These are phyloP conservation scores for Malurus splendens DNA, from an alignment of 2,797 vertebrate genomes.

Conservation along the genomic window DNA sequence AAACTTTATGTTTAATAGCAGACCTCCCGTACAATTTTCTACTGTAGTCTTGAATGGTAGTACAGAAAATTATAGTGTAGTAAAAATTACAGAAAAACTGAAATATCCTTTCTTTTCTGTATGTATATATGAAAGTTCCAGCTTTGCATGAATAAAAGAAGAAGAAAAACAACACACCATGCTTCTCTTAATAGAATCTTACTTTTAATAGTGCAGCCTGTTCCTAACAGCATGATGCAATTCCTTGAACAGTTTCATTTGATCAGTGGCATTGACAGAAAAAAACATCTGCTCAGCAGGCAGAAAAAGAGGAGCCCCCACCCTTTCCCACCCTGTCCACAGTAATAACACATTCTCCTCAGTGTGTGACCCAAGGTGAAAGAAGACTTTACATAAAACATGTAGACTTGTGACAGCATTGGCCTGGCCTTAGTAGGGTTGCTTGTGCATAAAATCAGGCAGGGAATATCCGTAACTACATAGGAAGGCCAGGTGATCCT, in stretches of 20 bases:
- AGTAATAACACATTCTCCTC: background rate
- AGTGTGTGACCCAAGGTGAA: accelerated
- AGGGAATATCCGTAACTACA: background rate
- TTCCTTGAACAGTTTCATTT: background rate
- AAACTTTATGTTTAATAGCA: background rate
- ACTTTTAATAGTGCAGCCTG: background rate
- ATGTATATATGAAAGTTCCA: background rate
- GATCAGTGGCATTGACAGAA: background rate
- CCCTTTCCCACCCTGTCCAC: background rate
- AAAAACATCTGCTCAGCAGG: background rate
- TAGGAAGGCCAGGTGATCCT: background rate
- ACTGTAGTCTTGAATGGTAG: background rate
- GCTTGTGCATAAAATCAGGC: background rate
- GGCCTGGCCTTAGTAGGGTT: background rate
- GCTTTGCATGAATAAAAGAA: background rate
- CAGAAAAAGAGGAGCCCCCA: background rate
- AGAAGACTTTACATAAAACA: background rate
- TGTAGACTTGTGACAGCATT: background rate
- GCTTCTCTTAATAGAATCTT: background rate
- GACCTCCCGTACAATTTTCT: background rate
- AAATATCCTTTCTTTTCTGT: background rate
- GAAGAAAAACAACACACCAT: background rate
- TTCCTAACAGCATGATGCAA: background rate
- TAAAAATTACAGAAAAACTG: background rate
- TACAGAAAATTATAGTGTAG: background rate